phyloP scores from a whole-genome alignment of 2,888 invertebrate genomes.

The Drosophila acutilabella region DNA sequence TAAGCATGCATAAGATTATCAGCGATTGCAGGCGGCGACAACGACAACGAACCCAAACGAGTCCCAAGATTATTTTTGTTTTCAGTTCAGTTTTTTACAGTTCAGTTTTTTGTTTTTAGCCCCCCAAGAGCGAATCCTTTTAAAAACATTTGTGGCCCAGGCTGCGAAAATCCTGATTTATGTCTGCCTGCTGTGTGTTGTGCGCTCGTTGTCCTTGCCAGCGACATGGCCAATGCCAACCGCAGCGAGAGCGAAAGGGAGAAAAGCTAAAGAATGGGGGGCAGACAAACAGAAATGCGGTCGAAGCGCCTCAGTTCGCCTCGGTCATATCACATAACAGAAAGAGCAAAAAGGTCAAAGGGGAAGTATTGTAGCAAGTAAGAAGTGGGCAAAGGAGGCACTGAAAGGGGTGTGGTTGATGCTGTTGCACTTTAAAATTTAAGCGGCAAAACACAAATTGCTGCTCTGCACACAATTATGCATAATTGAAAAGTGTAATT shows the following conservation, averaged over 20 bases:
- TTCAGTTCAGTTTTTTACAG: constrained; percentile 11
- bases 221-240: constrained; percentile 75
- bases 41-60: constrained; percentile 53
- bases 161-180: constrained; percentile 77
- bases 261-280: constrained; percentile 2
- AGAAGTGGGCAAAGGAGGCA: no score
- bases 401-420: not conserved
- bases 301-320: constrained; percentile 51
- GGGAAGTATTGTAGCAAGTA: not conserved
- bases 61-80: constrained; percentile 41
- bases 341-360: constrained; percentile 5
- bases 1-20: constrained; percentile 78
- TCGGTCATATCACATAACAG: constrained; percentile 64
- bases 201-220: constrained; percentile 49
- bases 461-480: constrained; percentile 68
- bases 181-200: constrained; percentile 68
- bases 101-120: constrained; percentile 1
- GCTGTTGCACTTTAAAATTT: constrained; percentile 70
- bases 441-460: constrained; percentile 65
- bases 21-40: constrained; percentile 57
- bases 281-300: constrained; percentile 69
- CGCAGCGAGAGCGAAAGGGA: constrained; percentile 54
- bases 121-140: constrained; percentile 65
- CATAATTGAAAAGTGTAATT: constrained; percentile 79
- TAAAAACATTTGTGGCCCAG: constrained; percentile 77